These are phyloP conservation scores for Slavum lentiscoides DNA, from an alignment of 2,888 invertebrate genomes.

Conservation along the genomic window DNA sequence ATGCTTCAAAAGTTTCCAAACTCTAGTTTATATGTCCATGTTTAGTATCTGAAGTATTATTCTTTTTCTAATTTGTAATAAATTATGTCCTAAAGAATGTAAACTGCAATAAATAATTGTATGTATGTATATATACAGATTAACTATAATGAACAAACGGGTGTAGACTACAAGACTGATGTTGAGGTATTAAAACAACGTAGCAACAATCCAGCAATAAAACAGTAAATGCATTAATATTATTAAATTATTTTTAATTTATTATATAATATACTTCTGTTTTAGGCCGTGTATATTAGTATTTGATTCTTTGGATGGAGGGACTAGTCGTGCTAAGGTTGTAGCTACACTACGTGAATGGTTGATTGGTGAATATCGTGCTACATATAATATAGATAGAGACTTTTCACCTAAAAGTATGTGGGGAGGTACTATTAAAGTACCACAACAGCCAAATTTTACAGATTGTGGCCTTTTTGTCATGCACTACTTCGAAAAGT, in stretches of 20 bases:
- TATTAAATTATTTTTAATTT: not conserved
- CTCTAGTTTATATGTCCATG: no score
- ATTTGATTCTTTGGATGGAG: conserved; percentile 87
- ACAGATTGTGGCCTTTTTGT: conserved; percentile 96
- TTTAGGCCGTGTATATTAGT: conserved; percentile 89
- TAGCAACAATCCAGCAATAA: not conserved
- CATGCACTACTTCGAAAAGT: conserved; percentile 93
- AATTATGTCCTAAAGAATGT: not conserved
- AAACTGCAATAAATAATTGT: not conserved
- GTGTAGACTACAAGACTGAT: not conserved
- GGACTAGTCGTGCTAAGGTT: conserved; percentile 78
- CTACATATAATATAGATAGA: conserved; percentile 70
- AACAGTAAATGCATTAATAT: conserved; percentile 20
- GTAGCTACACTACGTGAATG: conserved; percentile 90
- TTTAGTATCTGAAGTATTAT: no score
- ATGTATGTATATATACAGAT: not conserved
- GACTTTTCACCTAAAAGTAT: conserved; percentile 81
- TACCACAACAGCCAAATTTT: conserved; percentile 97
- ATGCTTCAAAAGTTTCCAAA: no score
- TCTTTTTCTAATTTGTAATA: no score
- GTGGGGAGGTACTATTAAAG: conserved; percentile 83
- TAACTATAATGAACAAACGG: not conserved
- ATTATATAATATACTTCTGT: not conserved
- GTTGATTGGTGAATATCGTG: conserved; percentile 81
- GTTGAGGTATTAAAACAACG: not conserved